These are phyloP conservation scores for Alcedo atthis DNA, from an alignment of 2,797 vertebrate genomes.

Conservation along the genomic window DNA sequence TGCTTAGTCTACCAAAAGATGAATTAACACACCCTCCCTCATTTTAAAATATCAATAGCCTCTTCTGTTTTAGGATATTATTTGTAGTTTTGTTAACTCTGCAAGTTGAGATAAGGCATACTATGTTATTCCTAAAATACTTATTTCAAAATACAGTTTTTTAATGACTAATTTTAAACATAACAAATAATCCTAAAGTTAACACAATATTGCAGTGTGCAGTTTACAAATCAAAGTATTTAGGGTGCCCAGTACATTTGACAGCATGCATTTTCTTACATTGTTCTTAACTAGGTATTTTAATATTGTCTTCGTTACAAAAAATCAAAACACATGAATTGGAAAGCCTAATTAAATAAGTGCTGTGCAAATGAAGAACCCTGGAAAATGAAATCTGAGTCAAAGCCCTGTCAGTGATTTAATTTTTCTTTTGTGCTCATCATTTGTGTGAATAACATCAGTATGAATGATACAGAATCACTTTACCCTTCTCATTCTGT, in stretches of 20 bases:
- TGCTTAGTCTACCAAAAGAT: background rate
- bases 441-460: background rate
- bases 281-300: background rate
- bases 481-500: background rate
- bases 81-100: background rate
- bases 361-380: background rate
- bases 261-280: accelerated
- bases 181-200: background rate
- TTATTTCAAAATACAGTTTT: background rate
- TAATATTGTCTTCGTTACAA: background rate
- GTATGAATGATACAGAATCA: accelerated
- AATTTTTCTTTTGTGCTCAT: background rate
- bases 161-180: background rate
- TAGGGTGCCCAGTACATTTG: background rate
- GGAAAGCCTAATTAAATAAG: background rate
- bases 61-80: background rate
- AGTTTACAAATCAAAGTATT: background rate
- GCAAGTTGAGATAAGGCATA: background rate
- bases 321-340: background rate
- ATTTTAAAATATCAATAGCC: background rate
- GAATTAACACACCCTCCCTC: background rate
- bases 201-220: background rate
- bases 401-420: background rate
- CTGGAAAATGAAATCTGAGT: background rate
- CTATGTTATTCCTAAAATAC: background rate